Evolutionary conservation across 1,140 invertebrate species (phyloP), one percentile per base, ranked within the genome.

Genomic region (Chironomus striatipennis): DNA sequence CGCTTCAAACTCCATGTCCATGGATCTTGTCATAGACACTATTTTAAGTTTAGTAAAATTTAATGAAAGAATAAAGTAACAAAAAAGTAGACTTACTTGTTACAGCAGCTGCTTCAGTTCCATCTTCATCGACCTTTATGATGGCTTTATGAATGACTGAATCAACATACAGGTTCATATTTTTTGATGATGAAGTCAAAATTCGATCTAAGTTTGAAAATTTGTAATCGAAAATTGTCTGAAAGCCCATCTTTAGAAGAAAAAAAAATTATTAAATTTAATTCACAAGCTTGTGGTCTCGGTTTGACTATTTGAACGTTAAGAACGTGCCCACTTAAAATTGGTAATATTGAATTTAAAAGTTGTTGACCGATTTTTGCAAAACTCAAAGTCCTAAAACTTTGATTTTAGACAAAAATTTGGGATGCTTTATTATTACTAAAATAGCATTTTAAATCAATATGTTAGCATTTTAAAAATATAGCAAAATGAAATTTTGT

Each of bases 51-150:
- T 43, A 5, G 8, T 4, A 47, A 47, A 47, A 7, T 47, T 47
- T 4, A 15, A 47, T 47, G 2, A n/a, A n/a, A n/a, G n/a, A 34
- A 75, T 24, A 74, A 21, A 75, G 24, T 75, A 42, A 6, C 42
- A 42, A 42, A 65, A 74, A 24, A 12, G 67, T 34, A 6, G 21
- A 75, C 74, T 80, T 79, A 82, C 83, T 81, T 12, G 85, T 85
- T n/a, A 82, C 83, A 12, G 85, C 85, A 17, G 87, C 86, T 8
- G 87, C 88, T 79, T 87, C 87, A n/a, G 82, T 84, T 8, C 88
- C 88, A 80, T 89, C 84, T 78, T 90, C 88, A 76, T 88, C 86
- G 0, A 89, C 87, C 76, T 87, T 85, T 47, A 90, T 85, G 74
- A 84, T 86, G 3, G 85, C 85, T 80, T 89, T 89, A 77, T 89